Percentiles rank a stretch among this genome's conserved stretches.
These are phyloP conservation scores for Anguilla megastoma DNA, from an alignment of 2,797 vertebrate genomes.

Conservation along the genomic window DNA sequence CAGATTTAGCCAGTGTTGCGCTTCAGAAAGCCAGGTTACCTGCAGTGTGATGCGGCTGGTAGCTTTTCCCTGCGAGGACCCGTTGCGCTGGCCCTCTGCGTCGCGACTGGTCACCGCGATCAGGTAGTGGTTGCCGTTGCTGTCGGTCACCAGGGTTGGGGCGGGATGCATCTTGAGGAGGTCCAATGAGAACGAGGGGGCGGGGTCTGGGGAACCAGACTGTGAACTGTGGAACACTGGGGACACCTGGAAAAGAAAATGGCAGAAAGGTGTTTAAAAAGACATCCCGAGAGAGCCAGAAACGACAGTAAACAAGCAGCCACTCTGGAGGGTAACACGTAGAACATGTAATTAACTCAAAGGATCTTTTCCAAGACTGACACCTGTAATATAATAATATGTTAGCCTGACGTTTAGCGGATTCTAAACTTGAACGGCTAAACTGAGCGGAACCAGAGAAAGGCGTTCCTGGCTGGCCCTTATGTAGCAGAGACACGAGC, in stretches of 20 bases:
- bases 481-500: neutral
- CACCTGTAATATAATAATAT: neutral
- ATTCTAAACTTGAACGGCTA: no score
- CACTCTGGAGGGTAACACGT: neutral
- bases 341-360: neutral
- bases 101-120: conserved; percentile 78
- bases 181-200: conserved; percentile 52
- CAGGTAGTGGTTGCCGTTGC: conserved; percentile 82
- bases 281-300: neutral
- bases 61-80: conserved; percentile 52
- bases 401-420: neutral
- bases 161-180: conserved; percentile 67
- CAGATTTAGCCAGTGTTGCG: neutral
- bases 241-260: conserved; percentile 47
- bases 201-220: conserved; percentile 29
- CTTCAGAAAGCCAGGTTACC: conserved; percentile 56
- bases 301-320: neutral
- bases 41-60: conserved; percentile 62
- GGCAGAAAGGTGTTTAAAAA: neutral
- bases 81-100: conserved; percentile 57
- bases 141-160: conserved; percentile 74
- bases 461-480: no score
- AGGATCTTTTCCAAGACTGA: neutral
- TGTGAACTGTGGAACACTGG: conserved; percentile 49
- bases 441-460: no score